Base-by-base conservation (phyloP, 2,888 invertebrate species). In the Dryadula phaetusa region DNA sequence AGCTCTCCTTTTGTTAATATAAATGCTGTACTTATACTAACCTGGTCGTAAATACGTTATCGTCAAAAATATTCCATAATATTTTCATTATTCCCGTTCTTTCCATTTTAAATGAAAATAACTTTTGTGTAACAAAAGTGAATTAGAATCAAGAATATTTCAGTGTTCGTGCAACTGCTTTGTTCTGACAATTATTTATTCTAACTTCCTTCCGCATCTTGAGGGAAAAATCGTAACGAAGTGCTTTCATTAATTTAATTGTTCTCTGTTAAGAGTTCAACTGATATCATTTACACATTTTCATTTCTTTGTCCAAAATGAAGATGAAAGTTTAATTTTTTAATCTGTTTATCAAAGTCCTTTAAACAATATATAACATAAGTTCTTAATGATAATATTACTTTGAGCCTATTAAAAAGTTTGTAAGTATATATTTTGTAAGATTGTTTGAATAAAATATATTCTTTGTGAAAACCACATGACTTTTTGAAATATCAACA, bases 111-210 rank as follows among this genome's bases (percentile, higher is more conserved):
- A 10, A 12, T 7, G 12, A 18, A 58, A n/a, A n/a, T 58, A 28
- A 28, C 44, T 40, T 25, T 58, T 44, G 16, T 58, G 6, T 12
- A 44, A 44, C 18, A 42, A 28, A 40, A 42, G 8, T 25, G n/a
- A 56, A 22, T 37, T 37, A 54, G 20, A 37, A 34, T 56, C 3
- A 42, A 40, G 58, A 44, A 58, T 42, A 42, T 42, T 28, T 42
- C 42, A 58, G 7, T 49, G 25, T 40, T 56, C 37, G 37, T 56
- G n/a, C 58, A 42, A 42, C 25, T 22, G 42, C 40, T 42, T 58
- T 58, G 40, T 58, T 58, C 58, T 28, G 58, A 44, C 58, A 58
- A 58, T 58, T 58, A 58, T 42, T 58, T 58, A 44, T 58, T 58
- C 44, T 58, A 58, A 58, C 58, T 58, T 58, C 58, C 58, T 58